These are phyloP conservation scores for Blera fallax DNA, from an alignment of 2,888 invertebrate genomes.

Conservation along the genomic window DNA sequence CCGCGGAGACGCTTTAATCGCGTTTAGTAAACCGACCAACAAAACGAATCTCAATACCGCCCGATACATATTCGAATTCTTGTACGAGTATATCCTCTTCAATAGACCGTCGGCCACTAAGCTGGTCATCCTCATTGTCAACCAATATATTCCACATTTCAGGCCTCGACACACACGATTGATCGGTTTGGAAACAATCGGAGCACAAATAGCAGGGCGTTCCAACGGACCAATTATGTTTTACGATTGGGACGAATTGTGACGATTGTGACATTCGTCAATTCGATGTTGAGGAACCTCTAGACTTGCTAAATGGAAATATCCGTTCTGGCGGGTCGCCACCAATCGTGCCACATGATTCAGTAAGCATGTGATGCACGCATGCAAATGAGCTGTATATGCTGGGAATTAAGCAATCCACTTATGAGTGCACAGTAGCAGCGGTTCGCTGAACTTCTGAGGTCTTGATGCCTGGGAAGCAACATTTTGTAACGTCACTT, in stretches of 20 bases:
- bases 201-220: constrained; percentile 56
- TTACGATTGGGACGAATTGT: constrained; percentile 4
- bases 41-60: constrained; percentile 36
- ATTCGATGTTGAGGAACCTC: not conserved
- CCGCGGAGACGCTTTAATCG: constrained; percentile 37
- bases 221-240: constrained; percentile 5
- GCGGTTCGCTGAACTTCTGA: constrained; percentile 58
- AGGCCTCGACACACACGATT: constrained; percentile 55
- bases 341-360: not conserved
- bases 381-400: constrained; percentile 25
- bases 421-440: not conserved
- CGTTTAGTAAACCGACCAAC: constrained; percentile 27
- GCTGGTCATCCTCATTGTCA: constrained; percentile 51
- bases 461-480: constrained; percentile 41
- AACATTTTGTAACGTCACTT: constrained; percentile 69
- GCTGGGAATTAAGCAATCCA: constrained; percentile 27
- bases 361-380: not conserved
- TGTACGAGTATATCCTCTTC: constrained; percentile 22
- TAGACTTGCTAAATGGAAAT: constrained; percentile 18
- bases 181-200: constrained; percentile 47
- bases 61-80: constrained; percentile 28
- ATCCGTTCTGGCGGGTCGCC: constrained; percentile 24
- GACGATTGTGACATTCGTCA: constrained; percentile 25
- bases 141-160: constrained; percentile 52
- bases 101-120: constrained; percentile 49